Base-by-base conservation (phyloP, 2,113 vertebrate species). In the Entelurus aequoreus region DNA sequence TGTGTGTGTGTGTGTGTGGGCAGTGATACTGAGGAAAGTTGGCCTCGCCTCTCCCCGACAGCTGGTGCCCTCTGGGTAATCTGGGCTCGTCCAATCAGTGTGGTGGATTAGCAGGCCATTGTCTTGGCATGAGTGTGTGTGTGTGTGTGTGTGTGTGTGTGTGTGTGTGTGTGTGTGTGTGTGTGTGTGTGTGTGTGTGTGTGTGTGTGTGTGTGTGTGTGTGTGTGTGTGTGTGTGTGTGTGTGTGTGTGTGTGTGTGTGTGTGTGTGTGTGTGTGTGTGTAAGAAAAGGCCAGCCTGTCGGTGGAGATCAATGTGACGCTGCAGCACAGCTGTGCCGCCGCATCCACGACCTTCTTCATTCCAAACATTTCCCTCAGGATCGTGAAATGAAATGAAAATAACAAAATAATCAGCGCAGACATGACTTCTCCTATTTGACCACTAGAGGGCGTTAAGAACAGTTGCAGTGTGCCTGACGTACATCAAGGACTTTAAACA, bases 61-160 rank as follows among this genome's bases (percentile, higher is more conserved):
- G 85, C 87, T 88, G 87, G 87, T 85, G 81, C 80, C 87, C 84
- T 84, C 82, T 80, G 87, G 84, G 85, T 88, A 87, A 88, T 87
- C 85, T 86, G 70, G 65, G 48, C 57, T 53, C 61, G 36, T 61
- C 85, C 85, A 88, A 87, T 87, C 85, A 86, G 70, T 67, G 53
- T 55, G 76, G 21, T 75, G 82, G 84, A 85, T 87, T 87, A 86
- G 60, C 77, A 83, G 79, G 82, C 85, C 81, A 84, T 86, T 88
- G 87, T 88, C 71, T 84, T 84, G 80, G 87, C 82, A 82, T 64
- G 57, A 68, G 75, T 50, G 65, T 65, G 49, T 48, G 54, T 28
- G n/a, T n/a, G n/a, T n/a, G 3, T 28, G 5, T 38, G 38, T 8
- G 21, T 28, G 21, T 28, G 21, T 28, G 21, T 28, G 38, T 38